Percentiles rank a stretch among this genome's conserved stretches.
phyloP scores from a whole-genome alignment of 2,113 vertebrate genomes.

The Albula goreensis region DNA sequence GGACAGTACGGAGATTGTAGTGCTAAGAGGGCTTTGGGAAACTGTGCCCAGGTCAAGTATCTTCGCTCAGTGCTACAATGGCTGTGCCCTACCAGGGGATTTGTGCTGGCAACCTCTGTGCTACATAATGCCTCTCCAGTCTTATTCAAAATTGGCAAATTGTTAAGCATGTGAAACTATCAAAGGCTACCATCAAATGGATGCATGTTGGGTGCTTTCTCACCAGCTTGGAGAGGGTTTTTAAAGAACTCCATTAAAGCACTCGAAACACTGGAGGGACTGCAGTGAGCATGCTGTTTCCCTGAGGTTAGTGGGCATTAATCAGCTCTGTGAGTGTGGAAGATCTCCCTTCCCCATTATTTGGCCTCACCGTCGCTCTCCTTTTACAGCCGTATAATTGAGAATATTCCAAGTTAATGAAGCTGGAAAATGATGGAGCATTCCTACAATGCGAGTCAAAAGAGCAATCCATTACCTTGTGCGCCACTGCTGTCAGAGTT shows the following conservation, averaged over 20 bases:
- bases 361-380: not conserved
- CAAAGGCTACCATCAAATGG: not conserved
- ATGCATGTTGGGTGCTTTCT: not conserved
- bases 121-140: not conserved
- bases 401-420: slow-evolving; percentile 5
- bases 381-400: slow-evolving; percentile 4
- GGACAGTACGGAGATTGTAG: no score
- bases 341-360: not conserved
- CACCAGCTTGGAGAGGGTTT: not conserved
- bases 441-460: not conserved
- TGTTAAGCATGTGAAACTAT: not conserved
- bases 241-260: not conserved
- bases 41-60: no score
- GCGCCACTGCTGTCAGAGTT: not conserved
- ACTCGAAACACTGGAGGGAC: not conserved
- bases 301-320: not conserved
- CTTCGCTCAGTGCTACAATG: not conserved
- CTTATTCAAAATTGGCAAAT: not conserved
- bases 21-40: no score
- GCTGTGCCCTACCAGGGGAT: not conserved
- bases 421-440: not conserved
- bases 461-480: not conserved
- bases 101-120: not conserved
- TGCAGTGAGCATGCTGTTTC: not conserved
- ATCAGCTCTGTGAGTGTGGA: not conserved